Conservation (phyloP, 2,888 invertebrate species). For the Eilema depressum region DNA sequence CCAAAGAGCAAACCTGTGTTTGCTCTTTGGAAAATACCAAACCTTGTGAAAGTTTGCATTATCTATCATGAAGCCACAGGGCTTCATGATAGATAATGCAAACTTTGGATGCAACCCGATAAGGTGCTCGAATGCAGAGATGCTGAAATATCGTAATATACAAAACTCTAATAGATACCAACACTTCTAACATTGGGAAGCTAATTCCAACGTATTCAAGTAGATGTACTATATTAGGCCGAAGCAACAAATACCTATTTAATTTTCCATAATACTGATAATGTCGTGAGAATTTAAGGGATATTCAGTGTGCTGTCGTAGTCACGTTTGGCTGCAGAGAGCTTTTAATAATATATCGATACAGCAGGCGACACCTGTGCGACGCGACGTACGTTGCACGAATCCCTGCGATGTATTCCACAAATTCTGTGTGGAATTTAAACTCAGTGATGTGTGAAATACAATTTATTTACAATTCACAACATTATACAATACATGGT, state of each 20-base stretch:
- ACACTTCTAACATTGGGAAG: not conserved
- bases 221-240: not conserved
- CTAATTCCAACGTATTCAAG: not conserved
- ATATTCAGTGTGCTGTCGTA: constrained; percentile 7
- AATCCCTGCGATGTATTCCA: not conserved
- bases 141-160: not conserved
- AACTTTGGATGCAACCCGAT: not conserved
- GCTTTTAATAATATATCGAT: constrained; percentile 47
- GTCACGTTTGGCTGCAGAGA: constrained; percentile 48
- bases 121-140: not conserved
- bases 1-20: not conserved
- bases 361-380: constrained; percentile 42
- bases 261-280: not conserved
- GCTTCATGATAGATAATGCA: not conserved
- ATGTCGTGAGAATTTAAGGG: not conserved
- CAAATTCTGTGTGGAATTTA: constrained; percentile 8
- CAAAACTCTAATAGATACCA: not conserved
- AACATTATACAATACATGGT: not conserved
- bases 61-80: no score
- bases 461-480: not conserved
- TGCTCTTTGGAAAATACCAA: no score
- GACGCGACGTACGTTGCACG: constrained; percentile 14
- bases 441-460: not conserved
- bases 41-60: no score
- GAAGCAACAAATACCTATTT: not conserved